Percentiles rank a stretch among this genome's conserved stretches.
These are phyloP conservation scores for Muraenolepis orangiensis DNA, from an alignment of 2,797 vertebrate species.

Conservation along the genomic window DNA sequence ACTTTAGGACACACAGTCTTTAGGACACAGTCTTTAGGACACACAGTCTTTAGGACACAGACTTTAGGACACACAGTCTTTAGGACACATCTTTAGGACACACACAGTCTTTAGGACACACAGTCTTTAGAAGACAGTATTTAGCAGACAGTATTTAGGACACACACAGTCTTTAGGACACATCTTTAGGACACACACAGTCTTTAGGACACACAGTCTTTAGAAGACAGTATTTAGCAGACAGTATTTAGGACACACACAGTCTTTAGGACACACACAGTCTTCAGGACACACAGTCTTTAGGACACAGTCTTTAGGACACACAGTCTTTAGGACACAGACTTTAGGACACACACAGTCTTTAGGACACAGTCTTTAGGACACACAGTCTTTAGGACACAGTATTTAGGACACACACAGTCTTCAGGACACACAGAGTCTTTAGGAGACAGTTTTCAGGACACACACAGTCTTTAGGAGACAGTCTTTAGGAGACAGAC, in stretches of 20 bases:
- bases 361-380: background rate
- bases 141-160: no score
- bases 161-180: background rate
- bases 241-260: background rate
- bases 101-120: background rate
- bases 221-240: no score
- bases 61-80: no score
- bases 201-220: background rate
- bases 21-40: no score
- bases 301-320: background rate
- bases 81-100: background rate
- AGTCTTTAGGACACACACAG: background rate
- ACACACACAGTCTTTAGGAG: background rate
- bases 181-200: no score
- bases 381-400: no score
- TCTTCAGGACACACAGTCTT: no score
- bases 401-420: background rate
- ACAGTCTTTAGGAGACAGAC: no score
- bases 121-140: no score
- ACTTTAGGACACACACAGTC: background rate
- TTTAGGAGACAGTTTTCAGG: background rate
- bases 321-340: no score
- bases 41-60: background rate
- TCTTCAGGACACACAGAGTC: background rate
- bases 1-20: background rate